Evolutionary conservation across 2,888 invertebrate genomes (phyloP), one percentile per base, ranked within the genome.

Genomic region (Plusia festucae): DNA sequence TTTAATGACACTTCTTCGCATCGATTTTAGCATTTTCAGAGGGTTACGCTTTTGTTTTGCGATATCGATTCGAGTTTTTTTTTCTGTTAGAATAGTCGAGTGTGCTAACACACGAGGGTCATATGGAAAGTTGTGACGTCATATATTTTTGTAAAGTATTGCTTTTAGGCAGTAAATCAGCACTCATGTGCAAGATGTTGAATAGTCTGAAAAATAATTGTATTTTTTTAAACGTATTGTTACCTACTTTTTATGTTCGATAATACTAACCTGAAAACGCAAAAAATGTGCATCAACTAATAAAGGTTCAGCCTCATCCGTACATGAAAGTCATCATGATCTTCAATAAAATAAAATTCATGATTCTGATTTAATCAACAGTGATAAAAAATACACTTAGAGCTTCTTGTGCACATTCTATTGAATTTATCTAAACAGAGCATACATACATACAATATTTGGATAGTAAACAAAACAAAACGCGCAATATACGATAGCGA

Each of bases 1-100:
- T 92, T 93, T 95, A 94, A 95, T 94, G 94, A 94, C 94, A 95
- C 94, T 94, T 93, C 93, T 93, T 92, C 86, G 79, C 90, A 95
- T 95, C 94, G 94, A 95, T 95, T 94, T 93, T 93, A 90, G 90
- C 88, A 87, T 91, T 91, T 85, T 88, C 85, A 85, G 91, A 93
- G 94, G 94, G 94, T 91, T 89, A 90, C 88, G 89, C 94, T 91
- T 93, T 94, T 94, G 94, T 95, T 93, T 94, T 88, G 91, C 60
- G 73, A 60, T 89, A 94, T 94, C 90, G 94, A 95, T 93, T 86
- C 70, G 73, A 76, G 76, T 85, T 88, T 87, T 89, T 86, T 91
- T 87, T 89, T 89, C 58, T 87, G 82, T 89, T 81, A 78, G 77
- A 78, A 84, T 84, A 84, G 85, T 84, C 79, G 82, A 82, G 83